These are phyloP conservation scores for Sycon ciliatum DNA, from an alignment of 37 sponge, comb jelly and placozoan species.

Conservation along the genomic window DNA sequence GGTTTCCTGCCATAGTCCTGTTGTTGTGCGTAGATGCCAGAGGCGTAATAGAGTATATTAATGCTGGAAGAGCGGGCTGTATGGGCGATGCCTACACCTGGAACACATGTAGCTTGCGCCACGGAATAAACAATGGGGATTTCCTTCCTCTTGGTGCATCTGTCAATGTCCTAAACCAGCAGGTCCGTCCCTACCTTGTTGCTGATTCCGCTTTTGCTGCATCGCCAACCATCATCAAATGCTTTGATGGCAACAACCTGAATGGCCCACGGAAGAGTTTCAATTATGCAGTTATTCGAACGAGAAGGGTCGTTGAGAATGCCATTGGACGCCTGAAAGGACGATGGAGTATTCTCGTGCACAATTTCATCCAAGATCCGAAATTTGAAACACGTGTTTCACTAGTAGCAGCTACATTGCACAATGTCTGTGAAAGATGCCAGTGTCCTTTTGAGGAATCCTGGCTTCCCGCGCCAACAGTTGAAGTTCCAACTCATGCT, in stretches of 20 bases:
- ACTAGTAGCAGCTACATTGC: neutral
- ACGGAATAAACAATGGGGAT: too few species aligned
- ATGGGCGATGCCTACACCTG: too few species aligned
- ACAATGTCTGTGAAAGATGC: neutral
- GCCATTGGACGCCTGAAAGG: neutral
- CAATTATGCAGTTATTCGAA: neutral
- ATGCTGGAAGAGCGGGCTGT: too few species aligned
- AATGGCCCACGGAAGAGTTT: neutral
- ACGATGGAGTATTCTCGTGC: neutral
- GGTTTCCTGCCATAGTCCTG: too few species aligned
- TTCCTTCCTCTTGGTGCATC: too few species aligned
- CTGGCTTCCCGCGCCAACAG: neutral
- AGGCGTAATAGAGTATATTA: too few species aligned
- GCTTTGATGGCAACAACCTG: neutral
- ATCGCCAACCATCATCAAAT: neutral
- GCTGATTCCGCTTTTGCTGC: neutral
- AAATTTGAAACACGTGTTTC: neutral
- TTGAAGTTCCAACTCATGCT: too few species aligned
- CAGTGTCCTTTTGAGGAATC: neutral
- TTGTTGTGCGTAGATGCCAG: too few species aligned
- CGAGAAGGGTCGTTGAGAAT: neutral
- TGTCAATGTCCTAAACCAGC: too few species aligned
- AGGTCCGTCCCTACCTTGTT: neutral
- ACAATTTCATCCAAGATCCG: neutral
- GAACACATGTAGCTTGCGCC: too few species aligned